A percentile compares a stretch with the other conserved stretches of the same genome.
Evolutionary conservation across 2,888 invertebrate genomes (phyloP).

Genomic region (Vesta saturnalis): DNA sequence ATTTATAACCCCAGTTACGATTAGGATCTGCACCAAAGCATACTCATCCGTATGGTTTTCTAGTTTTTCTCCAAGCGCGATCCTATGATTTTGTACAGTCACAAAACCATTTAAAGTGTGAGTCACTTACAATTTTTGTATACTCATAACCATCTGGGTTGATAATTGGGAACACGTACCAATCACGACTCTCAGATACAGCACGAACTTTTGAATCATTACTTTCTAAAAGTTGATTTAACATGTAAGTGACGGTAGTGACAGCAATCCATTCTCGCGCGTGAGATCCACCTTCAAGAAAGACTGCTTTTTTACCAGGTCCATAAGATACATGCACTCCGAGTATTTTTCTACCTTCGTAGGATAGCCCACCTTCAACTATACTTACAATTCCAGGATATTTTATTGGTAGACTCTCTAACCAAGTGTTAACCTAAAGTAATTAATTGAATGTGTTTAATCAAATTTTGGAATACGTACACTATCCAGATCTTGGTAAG

Average conservation of each 20-base stretch:
- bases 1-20: conserved; percentile 77
- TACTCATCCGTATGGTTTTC: conserved; percentile 60
- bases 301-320: conserved; percentile 65
- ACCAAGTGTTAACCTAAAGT: conserved; percentile 68
- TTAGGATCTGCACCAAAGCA: conserved; percentile 78
- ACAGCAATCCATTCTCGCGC: conserved; percentile 61
- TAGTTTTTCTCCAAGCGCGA: conserved; percentile 78
- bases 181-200: conserved; percentile 74
- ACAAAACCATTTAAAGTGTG: conserved; percentile 37
- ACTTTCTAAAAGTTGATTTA: conserved; percentile 74
- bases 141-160: conserved; percentile 81
- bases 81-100: conserved; percentile 58
- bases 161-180: conserved; percentile 77
- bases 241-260: conserved; percentile 63
- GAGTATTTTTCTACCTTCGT: conserved; percentile 68
- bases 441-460: no score
- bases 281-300: conserved; percentile 70
- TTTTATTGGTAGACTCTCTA: conserved; percentile 62
- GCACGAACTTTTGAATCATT: conserved; percentile 64
- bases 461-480: conserved; percentile 50
- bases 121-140: conserved; percentile 52
- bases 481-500: conserved; percentile 68
- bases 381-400: conserved; percentile 65
- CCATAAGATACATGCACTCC: conserved; percentile 65
- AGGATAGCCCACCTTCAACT: conserved; percentile 67